Evolutionary conservation across 1,140 invertebrate species (phyloP).

Genomic region (Drosophila pruinosa): DNA sequence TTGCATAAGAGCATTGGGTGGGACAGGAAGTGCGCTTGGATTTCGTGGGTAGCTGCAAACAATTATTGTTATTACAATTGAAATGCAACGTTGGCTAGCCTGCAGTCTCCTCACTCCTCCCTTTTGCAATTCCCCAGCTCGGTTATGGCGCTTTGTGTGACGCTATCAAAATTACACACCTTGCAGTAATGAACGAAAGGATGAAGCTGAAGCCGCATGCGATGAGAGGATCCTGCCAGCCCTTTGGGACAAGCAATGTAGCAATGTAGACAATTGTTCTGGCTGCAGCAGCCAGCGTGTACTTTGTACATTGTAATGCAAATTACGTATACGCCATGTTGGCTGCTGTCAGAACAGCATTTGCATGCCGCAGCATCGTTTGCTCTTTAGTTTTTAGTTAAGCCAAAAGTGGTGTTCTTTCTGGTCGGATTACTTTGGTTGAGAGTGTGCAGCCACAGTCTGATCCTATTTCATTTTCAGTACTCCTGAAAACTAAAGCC

Average conservation of each 20-base stretch:
- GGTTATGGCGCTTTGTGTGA: slow-evolving; percentile 54
- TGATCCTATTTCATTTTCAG: slow-evolving; percentile 38
- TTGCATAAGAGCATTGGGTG: neutral
- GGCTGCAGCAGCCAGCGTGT: slow-evolving; percentile 15
- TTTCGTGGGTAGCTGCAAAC: slow-evolving; percentile 43
- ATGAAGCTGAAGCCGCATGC: too few species aligned
- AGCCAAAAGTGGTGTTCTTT: slow-evolving; percentile 4
- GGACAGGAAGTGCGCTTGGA: slow-evolving; percentile 30
- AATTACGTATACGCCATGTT: slow-evolving; percentile 72
- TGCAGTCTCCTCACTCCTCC: neutral
- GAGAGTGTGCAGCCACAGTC: slow-evolving; percentile 18
- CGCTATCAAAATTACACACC: slow-evolving; percentile 76
- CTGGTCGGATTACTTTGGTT: slow-evolving; percentile 5
- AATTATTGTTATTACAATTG: slow-evolving; percentile 78
- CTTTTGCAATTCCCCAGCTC: slow-evolving; percentile 2
- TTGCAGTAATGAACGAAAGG: slow-evolving; percentile 47
- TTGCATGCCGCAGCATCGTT: slow-evolving; percentile 3
- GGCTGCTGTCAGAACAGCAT: slow-evolving; percentile 1
- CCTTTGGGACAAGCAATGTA: neutral
- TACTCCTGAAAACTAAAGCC: slow-evolving; percentile 39
- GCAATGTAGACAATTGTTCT: slow-evolving; percentile 9
- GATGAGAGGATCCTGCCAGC: neutral
- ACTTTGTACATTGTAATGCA: slow-evolving; percentile 68
- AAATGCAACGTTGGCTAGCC: slow-evolving; percentile 50
- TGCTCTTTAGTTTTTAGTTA: slow-evolving; percentile 10